Conservation (phyloP, 2,113 vertebrate species). For the Enhydra lutris region DNA sequence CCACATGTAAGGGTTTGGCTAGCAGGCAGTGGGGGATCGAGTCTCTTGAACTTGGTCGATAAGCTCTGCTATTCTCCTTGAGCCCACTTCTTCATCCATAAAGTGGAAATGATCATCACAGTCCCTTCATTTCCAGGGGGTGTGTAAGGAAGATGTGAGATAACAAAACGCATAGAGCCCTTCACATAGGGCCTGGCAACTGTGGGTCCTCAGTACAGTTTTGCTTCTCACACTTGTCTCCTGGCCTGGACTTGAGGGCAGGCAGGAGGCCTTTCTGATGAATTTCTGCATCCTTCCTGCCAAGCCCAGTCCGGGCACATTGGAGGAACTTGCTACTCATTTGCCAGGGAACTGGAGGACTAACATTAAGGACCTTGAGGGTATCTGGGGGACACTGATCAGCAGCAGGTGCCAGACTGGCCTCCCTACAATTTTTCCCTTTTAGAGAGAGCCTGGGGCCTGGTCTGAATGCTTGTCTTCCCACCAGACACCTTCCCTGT, state of each 20-base stretch:
- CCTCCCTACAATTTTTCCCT: not conserved
- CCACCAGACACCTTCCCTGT: accelerated
- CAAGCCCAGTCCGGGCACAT: not conserved
- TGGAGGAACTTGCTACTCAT: not conserved
- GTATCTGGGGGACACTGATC: not conserved
- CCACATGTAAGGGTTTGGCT: accelerated
- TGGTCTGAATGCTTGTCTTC: not conserved
- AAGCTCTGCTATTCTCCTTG: not conserved
- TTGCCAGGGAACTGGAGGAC: not conserved
- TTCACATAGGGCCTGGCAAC: not conserved
- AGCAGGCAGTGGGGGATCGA: not conserved
- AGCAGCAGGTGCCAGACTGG: not conserved
- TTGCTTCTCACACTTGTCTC: not conserved
- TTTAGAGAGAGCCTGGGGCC: not conserved
- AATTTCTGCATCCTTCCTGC: not conserved
- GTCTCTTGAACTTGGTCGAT: not conserved
- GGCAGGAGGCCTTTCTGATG: not conserved
- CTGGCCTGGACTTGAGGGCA: not conserved
- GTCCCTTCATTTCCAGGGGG: not conserved
- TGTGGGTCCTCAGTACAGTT: not conserved
- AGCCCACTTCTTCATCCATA: not conserved
- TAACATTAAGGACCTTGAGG: accelerated
- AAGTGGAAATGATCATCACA: not conserved
- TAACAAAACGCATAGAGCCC: accelerated
- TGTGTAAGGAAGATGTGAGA: not conserved